Conservation (phyloP, 2,113 vertebrate species). For the Eclectus roratus region DNA sequence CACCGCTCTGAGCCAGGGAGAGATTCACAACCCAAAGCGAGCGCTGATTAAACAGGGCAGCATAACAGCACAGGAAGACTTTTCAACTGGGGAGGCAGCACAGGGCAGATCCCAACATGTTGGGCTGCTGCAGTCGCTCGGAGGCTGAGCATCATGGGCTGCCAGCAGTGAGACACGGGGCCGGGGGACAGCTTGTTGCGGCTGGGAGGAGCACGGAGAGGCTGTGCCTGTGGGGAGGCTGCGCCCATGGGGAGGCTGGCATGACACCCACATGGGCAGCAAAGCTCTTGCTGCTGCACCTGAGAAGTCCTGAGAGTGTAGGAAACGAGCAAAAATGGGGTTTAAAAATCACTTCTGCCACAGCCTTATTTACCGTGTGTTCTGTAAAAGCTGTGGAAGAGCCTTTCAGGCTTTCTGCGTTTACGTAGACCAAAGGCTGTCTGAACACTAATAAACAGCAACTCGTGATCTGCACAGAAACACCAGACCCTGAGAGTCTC, state of each 20-base stretch:
- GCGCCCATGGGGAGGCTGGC: neutral
- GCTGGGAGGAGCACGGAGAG: neutral
- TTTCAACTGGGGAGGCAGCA: slow-evolving; percentile 4
- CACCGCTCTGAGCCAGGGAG: neutral
- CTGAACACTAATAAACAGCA: neutral
- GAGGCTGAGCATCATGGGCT: neutral
- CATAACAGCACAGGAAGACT: neutral
- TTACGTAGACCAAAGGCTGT: neutral
- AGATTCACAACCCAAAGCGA: neutral
- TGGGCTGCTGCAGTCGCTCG: neutral
- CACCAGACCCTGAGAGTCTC: neutral
- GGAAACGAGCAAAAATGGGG: neutral
- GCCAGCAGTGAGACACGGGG: neutral
- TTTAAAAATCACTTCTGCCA: neutral
- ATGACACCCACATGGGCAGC: accelerated
- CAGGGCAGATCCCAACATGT: slow-evolving; percentile 48
- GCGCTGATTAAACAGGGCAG: neutral
- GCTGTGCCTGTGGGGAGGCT: neutral
- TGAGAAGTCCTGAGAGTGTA: neutral
- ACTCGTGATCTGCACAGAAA: neutral
- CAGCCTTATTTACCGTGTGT: neutral
- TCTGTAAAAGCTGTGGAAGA: neutral
- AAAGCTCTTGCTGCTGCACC: neutral
- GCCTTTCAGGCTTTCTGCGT: neutral
- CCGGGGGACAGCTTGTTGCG: neutral